Conservation (phyloP, 1,140 invertebrate species). For the Homarus americanus region DNA sequence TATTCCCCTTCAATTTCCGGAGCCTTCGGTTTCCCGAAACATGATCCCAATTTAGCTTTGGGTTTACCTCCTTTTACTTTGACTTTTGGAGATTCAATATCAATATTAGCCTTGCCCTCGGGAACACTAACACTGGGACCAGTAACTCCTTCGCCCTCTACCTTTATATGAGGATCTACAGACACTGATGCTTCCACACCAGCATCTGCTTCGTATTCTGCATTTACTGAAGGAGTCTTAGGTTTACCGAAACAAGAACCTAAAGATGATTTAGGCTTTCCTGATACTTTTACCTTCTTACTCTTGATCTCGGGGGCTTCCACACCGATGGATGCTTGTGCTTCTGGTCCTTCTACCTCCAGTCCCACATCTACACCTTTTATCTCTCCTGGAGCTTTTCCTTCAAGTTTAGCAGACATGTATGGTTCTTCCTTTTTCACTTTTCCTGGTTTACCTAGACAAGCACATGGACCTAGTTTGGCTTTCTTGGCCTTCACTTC, state of each 20-base stretch:
- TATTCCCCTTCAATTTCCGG: conserved; percentile 52
- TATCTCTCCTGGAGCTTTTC: conserved; percentile 11
- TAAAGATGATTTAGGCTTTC: conserved; percentile 18
- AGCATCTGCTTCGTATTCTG: conserved; percentile 26
- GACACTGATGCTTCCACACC: conserved; percentile 1
- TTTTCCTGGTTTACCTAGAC: conserved; percentile 53
- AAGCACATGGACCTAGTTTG: conserved; percentile 49
- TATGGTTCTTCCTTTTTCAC: conserved; percentile 46
- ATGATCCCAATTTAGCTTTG: conserved; percentile 56
- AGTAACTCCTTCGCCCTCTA: conserved; percentile 29
- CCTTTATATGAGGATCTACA: not conserved
- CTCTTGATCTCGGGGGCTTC: not conserved
- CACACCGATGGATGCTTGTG: not conserved
- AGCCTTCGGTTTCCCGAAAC: conserved; percentile 56
- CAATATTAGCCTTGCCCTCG: conserved; percentile 19
- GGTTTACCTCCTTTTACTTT: conserved; percentile 55
- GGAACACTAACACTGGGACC: conserved; percentile 30
- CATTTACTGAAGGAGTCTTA: conserved; percentile 28
- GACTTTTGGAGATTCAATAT: conserved; percentile 26
- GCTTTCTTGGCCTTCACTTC: conserved; percentile 47
- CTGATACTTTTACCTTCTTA: conserved; percentile 4
- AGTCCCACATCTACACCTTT: conserved; percentile 18
- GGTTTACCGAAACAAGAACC: conserved; percentile 67
- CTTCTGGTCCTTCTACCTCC: conserved; percentile 2
- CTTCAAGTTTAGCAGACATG: conserved; percentile 21